Evolutionary conservation across 2,888 invertebrate genomes (phyloP).

Genomic region (Agriopis leucophaearia): DNA sequence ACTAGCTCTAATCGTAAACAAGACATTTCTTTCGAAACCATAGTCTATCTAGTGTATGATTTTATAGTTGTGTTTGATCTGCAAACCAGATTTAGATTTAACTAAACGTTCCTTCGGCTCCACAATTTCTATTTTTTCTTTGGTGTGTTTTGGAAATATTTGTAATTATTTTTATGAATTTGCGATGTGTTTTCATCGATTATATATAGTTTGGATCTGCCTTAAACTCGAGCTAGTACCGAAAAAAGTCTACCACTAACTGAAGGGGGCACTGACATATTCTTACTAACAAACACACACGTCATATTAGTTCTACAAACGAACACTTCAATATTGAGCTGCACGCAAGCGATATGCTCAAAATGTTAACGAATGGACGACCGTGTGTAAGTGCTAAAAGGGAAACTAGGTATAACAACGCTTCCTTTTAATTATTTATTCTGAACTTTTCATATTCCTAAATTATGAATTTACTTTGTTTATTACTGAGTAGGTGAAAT

Average conservation of each 20-base stretch:
- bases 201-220: too few relatives aligned
- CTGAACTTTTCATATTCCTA: slow-evolving; percentile 32
- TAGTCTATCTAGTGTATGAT: slow-evolving; percentile 39
- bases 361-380: too few relatives aligned
- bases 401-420: too few relatives aligned
- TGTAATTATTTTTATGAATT: slow-evolving; percentile 21
- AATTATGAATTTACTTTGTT: not conserved
- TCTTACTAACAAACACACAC: too few relatives aligned
- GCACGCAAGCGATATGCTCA: too few relatives aligned
- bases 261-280: too few relatives aligned
- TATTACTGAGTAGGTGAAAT: slow-evolving; percentile 3
- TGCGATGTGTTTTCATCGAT: slow-evolving; percentile 34
- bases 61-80: slow-evolving; percentile 62
- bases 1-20: slow-evolving; percentile 2
- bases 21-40: slow-evolving; percentile 17
- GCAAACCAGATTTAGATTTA: slow-evolving; percentile 34
- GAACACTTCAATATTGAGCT: too few relatives aligned
- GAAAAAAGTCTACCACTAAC: too few relatives aligned
- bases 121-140: slow-evolving; percentile 67
- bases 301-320: too few relatives aligned
- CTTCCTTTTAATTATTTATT: too few relatives aligned
- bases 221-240: too few relatives aligned
- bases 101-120: slow-evolving; percentile 31
- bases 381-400: too few relatives aligned
- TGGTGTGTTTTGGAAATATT: slow-evolving; percentile 63